These are phyloP conservation scores for Solea senegalensis DNA, from an alignment of 2,113 vertebrate species.

Conservation along the genomic window DNA sequence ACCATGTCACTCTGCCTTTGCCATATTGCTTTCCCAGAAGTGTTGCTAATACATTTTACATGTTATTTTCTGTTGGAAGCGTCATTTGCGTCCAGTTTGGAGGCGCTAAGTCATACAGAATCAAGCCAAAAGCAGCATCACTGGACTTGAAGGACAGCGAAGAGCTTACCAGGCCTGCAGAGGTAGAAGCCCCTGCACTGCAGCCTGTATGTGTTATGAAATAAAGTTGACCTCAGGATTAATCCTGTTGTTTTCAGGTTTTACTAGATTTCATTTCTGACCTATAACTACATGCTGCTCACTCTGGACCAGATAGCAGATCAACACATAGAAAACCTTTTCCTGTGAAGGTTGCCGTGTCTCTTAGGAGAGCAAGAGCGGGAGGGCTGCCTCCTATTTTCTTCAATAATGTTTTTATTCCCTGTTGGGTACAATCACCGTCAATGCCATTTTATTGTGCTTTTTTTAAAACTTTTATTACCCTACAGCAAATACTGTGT, in stretches of 20 bases:
- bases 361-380: not conserved
- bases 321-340: not conserved
- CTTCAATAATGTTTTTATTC: no score
- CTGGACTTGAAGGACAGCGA: conserved; percentile 26
- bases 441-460: not conserved
- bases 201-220: not conserved
- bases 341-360: not conserved
- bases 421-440: not conserved
- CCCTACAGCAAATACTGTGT: not conserved
- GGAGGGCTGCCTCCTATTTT: no score
- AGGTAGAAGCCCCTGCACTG: conserved; percentile 23
- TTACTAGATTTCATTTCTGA: no score
- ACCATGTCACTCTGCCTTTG: conserved; percentile 36
- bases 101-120: conserved; percentile 39
- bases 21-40: conserved; percentile 8
- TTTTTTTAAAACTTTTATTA: not conserved
- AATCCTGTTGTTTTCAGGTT: no score
- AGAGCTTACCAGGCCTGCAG: conserved; percentile 29
- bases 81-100: conserved; percentile 45
- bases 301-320: not conserved
- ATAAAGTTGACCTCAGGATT: no score
- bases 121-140: conserved; percentile 52
- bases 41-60: conserved; percentile 26
- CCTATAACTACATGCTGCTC: not conserved
- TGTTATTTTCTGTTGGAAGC: conserved; percentile 39